Evolutionary conservation across 2,888 invertebrate genomes (phyloP).

Genomic region (Octodonta nipae): DNA sequence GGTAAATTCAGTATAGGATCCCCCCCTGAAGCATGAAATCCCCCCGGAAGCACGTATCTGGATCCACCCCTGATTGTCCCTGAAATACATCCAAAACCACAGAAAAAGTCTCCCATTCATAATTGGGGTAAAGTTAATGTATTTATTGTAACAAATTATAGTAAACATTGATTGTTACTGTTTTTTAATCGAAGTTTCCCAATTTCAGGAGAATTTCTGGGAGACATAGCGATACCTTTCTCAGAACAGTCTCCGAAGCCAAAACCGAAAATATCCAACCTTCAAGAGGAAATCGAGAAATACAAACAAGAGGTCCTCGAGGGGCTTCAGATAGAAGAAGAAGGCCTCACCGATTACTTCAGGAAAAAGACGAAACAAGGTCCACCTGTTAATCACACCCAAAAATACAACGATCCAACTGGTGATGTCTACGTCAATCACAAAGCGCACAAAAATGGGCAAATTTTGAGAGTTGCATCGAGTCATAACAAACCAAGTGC

Average conservation of each 20-base stretch:
- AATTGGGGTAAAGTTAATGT: no score
- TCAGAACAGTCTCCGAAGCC: conserved; percentile 17
- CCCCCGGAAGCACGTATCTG: no score
- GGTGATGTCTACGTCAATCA: conserved; percentile 16
- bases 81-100: no score
- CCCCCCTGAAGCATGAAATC: no score
- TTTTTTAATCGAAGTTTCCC: no score
- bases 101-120: no score
- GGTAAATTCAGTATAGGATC: no score
- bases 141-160: no score
- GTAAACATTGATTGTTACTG: no score
- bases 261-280: conserved; percentile 24
- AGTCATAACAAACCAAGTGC: no score
- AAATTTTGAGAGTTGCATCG: conserved; percentile 19
- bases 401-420: conserved; percentile 29
- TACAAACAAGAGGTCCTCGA: conserved; percentile 72
- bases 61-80: no score
- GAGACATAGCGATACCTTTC: conserved; percentile 66
- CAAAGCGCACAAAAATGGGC: conserved; percentile 17
- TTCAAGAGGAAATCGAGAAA: conserved; percentile 67
- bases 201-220: conserved; percentile 63
- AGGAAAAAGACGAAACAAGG: conserved; percentile 58
- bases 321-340: conserved; percentile 73
- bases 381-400: conserved; percentile 16
- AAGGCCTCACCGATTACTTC: conserved; percentile 61